These are phyloP conservation scores for Butastur rufipennis DNA, from an alignment of 2,113 vertebrate genomes.

Conservation along the genomic window DNA sequence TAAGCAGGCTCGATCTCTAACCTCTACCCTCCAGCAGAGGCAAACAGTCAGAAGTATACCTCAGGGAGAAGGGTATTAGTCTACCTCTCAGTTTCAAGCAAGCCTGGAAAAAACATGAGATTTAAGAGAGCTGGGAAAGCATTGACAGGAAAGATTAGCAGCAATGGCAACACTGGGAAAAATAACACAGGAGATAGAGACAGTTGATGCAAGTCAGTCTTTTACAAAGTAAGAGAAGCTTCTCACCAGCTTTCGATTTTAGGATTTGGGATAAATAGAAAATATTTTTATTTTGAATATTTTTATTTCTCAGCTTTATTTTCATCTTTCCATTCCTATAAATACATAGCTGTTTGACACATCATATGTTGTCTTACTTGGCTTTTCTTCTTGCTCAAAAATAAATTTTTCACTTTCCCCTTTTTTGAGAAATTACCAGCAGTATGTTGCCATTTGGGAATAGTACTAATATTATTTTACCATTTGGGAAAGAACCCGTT, in stretches of 20 bases:
- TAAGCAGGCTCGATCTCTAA: neutral
- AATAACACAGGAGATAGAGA: neutral
- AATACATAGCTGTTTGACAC: neutral
- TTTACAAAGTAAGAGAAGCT: neutral
- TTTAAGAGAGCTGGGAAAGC: neutral
- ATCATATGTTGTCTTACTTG: neutral
- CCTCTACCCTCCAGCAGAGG: neutral
- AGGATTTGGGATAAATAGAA: neutral
- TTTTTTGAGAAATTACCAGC: neutral
- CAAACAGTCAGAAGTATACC: neutral
- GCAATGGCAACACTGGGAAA: neutral
- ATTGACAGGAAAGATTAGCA: neutral
- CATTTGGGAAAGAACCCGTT: neutral
- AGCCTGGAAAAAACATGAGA: neutral
- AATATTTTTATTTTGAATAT: neutral
- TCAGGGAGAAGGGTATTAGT: neutral
- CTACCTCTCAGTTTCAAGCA: neutral
- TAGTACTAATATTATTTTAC: neutral
- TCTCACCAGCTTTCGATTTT: neutral
- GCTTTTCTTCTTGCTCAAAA: neutral
- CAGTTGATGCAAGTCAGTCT: neutral
- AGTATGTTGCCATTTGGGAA: neutral
- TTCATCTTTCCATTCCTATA: neutral
- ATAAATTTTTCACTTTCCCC: neutral
- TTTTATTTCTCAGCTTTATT: neutral